Evolutionary conservation across 2,113 vertebrate genomes (phyloP), one percentile per base, ranked within the genome.

Genomic region (Megaceryle maxima): DNA sequence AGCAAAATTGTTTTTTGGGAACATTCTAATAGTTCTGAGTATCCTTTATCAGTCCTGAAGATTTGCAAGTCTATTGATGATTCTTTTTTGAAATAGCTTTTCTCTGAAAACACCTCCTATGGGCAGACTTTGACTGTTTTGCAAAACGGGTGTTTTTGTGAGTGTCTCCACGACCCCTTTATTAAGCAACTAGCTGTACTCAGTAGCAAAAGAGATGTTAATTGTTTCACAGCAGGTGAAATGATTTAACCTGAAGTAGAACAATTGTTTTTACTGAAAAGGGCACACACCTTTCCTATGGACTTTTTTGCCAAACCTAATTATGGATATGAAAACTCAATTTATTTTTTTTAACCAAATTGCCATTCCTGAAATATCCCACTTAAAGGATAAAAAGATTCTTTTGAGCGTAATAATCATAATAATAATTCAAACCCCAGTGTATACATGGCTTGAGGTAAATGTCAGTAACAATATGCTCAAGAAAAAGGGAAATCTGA

Each of bases 201-300:
- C 87, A 93, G 26, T 83, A 95, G 90, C 55, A 41, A 97, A 94
- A 95, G 91, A 80, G 84, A 93, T 95, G 97, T 96, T 97, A 97
- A 97, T 95, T 97, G 84, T 89, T 90, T 97, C 93, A 76, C 94
- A 97, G 95, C 89, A 94, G 86, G 96, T 83, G 70, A 97, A 96
- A 94, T 94, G 59, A 96, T 96, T 98, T 97, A 93, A 98, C 91
- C 93, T 43, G 26, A 95, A 94, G 94, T 88, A 92, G 78, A 90
- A 50, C 39, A 92, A 91, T 87, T 95, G 82, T 91, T 97, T 97
- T 94, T 91, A 89, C 91, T 96, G 87, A 88, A 95, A 97, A 83
- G 78, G 77, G 43, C 55, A 43, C 80, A 51, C 16, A 84, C 68
- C 85, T 91, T 96, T 84, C 81, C 44, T 68, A 37, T 20, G 37